Evolutionary conservation across 64 coral and sea anemone genomes (phyloP), one percentile per base, ranked within the genome.

Genomic region (Porites australiensis): DNA sequence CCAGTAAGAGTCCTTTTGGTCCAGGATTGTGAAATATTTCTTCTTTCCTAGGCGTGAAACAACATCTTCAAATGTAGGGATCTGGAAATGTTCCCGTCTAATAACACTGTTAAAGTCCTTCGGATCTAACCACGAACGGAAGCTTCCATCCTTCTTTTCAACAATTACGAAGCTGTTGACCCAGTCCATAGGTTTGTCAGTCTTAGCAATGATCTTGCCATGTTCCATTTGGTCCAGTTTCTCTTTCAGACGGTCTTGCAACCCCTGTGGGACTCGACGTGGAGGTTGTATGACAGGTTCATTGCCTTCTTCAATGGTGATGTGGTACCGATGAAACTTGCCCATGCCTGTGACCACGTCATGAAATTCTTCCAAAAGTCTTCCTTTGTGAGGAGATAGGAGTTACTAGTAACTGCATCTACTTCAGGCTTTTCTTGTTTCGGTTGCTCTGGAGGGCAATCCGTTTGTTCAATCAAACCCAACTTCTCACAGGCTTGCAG

Each of bases 1-100:
- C 89, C 89, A 91, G 50, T 72, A 83, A 49, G 89, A 91, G 19
- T 83, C 78, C 53, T 72, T 91, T 18, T 83, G 89, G 64, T 91
- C 65, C 12, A 82, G 55, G 46, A 82, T 70, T 55, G 67, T 91
- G 89, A 89, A 89, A 67, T 46, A 89, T 19, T 37, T 70, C 58
- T 89, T 89, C 76, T 72, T 54, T 15, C n/a, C 73, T 2, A 79
- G 73, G 87, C 57, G 87, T 65, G 52, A 75, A 21, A 78, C 12
- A 43, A 89, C 87, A 89, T 89, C 72, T 51, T 89, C 58, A 77
- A 74, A 89, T 6, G 87, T 77, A 13, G 72, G 70, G 11, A 77
- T 77, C 22, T 89, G 73, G 15, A 89, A 89, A 50, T 89, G 57
- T 60, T 78, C 72, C 49, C 87, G 13, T 77, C 50, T 89, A 53